phyloP scores from a whole-genome alignment of 2,888 invertebrate species.

The Trissoscelio sp. region DNA sequence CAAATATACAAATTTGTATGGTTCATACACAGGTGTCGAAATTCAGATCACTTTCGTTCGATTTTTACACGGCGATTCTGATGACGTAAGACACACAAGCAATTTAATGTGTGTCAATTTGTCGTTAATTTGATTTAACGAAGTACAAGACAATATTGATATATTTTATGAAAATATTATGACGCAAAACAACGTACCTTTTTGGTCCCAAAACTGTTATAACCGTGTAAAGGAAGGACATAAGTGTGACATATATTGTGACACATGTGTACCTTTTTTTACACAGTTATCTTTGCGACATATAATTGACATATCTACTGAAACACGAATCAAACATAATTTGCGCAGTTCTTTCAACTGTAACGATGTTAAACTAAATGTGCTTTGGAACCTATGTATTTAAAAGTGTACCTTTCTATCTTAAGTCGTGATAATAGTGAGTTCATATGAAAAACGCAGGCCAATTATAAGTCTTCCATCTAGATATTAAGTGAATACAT shows the following conservation, averaged over 20 bases:
- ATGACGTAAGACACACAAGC: background rate
- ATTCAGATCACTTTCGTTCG: slow-evolving; percentile 23
- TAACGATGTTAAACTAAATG: slow-evolving; percentile 61
- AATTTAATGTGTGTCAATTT: no score
- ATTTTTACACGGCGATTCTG: slow-evolving; percentile 8
- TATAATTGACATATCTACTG: slow-evolving; percentile 43
- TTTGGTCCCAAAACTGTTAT: slow-evolving; percentile 35
- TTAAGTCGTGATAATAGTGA: slow-evolving; percentile 68
- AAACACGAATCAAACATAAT: slow-evolving; percentile 49
- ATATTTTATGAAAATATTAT: slow-evolving; percentile 43
- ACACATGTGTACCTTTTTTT: no score
- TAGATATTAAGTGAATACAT: slow-evolving; percentile 59
- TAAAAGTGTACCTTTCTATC: slow-evolving; percentile 67
- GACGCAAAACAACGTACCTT: slow-evolving; percentile 49
- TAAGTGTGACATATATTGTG: no score
- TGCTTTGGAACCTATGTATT: slow-evolving; percentile 65
- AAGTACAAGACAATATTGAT: slow-evolving; percentile 39
- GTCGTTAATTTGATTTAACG: slow-evolving; percentile 39
- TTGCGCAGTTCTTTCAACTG: slow-evolving; percentile 45
- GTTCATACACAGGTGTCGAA: slow-evolving; percentile 11
- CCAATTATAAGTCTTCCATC: slow-evolving; percentile 70
- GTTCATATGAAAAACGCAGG: slow-evolving; percentile 65
- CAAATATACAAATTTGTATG: slow-evolving; percentile 51
- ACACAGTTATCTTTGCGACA: slow-evolving; percentile 14
- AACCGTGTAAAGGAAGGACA: no score